These are phyloP conservation scores for Tapirus indicus DNA, from an alignment of 2,797 vertebrate species.

Conservation along the genomic window DNA sequence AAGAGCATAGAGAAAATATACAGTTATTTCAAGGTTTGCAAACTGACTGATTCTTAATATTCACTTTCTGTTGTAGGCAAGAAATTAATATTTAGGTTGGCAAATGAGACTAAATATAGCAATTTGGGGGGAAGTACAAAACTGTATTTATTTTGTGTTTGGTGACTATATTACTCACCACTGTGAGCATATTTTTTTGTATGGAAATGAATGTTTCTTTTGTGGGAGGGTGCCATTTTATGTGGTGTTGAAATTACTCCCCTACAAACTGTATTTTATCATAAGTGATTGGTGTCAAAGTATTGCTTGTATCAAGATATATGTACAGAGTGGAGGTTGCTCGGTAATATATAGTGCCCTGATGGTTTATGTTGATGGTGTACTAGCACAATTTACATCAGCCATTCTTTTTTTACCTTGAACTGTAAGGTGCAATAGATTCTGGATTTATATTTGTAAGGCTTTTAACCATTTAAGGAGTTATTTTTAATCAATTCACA, in stretches of 20 bases:
- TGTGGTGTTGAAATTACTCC: conserved; percentile 60
- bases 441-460: conserved; percentile 83
- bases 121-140: conserved; percentile 32
- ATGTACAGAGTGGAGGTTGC: conserved; percentile 77
- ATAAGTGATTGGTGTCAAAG: conserved; percentile 83
- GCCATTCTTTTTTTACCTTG: conserved; percentile 85
- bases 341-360: conserved; percentile 70
- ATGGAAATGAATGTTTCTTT: conserved; percentile 64
- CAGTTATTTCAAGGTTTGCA: neutral
- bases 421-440: conserved; percentile 80
- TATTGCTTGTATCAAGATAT: conserved; percentile 79
- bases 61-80: conserved; percentile 33
- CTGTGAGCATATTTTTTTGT: conserved; percentile 53
- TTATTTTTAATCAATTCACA: conserved; percentile 78
- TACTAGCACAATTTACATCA: conserved; percentile 78
- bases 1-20: neutral
- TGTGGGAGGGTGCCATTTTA: conserved; percentile 41
- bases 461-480: conserved; percentile 81
- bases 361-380: conserved; percentile 83
- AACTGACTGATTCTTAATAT: conserved; percentile 30
- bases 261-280: conserved; percentile 83
- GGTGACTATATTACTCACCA: conserved; percentile 32
- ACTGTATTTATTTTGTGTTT: conserved; percentile 70
- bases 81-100: conserved; percentile 57
- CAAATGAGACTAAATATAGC: conserved; percentile 59